Conservation (phyloP, 2,797 vertebrate genomes). For the Sternotherus odoratus region DNA sequence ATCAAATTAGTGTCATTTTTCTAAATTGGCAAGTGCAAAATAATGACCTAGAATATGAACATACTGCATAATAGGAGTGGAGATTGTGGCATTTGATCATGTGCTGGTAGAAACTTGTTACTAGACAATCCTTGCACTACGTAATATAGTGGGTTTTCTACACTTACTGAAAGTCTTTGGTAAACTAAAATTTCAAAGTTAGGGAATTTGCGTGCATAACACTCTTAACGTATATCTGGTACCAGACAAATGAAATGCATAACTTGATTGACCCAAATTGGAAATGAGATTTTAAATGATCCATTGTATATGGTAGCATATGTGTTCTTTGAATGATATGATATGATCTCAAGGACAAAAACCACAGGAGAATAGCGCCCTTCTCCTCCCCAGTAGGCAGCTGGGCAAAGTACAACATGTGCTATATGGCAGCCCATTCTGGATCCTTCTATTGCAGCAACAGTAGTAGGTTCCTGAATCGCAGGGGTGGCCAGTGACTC, state of each 20-base stretch:
- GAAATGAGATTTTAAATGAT: background rate
- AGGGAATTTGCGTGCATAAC: background rate
- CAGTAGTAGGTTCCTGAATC: background rate
- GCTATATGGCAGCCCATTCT: slow-evolving; percentile 8
- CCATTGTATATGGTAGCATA: background rate
- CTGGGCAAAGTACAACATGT: slow-evolving; percentile 44
- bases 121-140: background rate
- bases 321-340: background rate
- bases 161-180: background rate
- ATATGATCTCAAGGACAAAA: background rate
- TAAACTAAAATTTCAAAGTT: background rate
- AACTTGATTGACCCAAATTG: background rate
- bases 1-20: background rate
- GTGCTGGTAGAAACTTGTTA: background rate
- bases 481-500: background rate
- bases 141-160: background rate
- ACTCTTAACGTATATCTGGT: background rate
- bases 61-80: background rate
- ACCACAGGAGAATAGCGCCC: background rate
- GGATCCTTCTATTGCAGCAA: slow-evolving; percentile 27
- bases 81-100: background rate
- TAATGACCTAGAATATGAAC: background rate
- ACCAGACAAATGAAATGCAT: background rate
- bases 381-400: background rate
- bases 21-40: background rate